Base-by-base conservation (phyloP, 2,113 vertebrate genomes). In the Tachysurus fulvidraco region DNA sequence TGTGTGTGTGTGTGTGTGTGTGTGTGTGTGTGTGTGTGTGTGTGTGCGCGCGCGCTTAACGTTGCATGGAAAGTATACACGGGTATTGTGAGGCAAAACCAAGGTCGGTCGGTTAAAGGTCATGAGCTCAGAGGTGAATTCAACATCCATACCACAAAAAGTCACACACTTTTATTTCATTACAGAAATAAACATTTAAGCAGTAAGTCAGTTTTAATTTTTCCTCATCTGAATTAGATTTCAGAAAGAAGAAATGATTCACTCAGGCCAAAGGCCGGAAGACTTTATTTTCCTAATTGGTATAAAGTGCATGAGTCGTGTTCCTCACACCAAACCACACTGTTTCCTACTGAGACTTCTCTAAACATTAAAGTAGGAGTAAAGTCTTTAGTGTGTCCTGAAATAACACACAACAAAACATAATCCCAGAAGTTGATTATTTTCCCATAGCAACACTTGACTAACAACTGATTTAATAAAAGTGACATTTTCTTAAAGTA, bases 21-120 rank as follows among this genome's bases (percentile, higher is more conserved):
- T 36, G 36, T 36, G 36, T 36, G 36, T 36, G 36, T 36, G 36
- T 36, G 36, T 86, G 59, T 65, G 60, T 79, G 44, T 25, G n/a
- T 46, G 14, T 30, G 30, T 67, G n/a, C n/a, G n/a, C n/a, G n/a
- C n/a, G n/a, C n/a, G 19, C 9, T 64, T 64, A 79, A 54, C 30
- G 57, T 65, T 81, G 50, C 62, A 54, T 60, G 28, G 46, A 52
- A 65, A 54, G 50, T 69, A 50, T 83, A 65, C 2, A 9, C 3
- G 2, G 62, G 57, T n/a, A 46, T 81, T 81, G 80, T 64, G 57
- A 81, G 23, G 57, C 80, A 62, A 81, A 64, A 81, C 36, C 80
- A 62, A 41, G 80, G 59, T 46, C 57, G 46, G 41, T 62, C 11
- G 36, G 80, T 62, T 81, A 64, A 62, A 81, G 80, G 12, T 64